These are phyloP conservation scores for Chymomyza procnemis DNA, from an alignment of 2,888 invertebrate species.

Conservation along the genomic window DNA sequence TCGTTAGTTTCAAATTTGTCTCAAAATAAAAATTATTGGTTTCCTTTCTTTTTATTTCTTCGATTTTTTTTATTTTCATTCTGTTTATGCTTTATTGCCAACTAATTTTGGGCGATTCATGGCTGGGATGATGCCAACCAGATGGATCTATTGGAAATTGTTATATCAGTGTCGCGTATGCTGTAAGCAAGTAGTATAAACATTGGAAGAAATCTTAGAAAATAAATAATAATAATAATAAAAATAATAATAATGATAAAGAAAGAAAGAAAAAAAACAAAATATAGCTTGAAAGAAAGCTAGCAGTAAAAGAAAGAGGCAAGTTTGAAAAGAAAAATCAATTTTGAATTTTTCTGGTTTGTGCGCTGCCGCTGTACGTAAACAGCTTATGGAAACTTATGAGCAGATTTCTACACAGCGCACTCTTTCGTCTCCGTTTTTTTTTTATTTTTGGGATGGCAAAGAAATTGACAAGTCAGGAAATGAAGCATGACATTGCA, in stretches of 20 bases:
- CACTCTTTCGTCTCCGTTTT: neutral
- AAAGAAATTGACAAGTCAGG: conserved; percentile 75
- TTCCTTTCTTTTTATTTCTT: conserved; percentile 3
- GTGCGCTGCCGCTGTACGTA: conserved; percentile 27
- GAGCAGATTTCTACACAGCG: conserved; percentile 19
- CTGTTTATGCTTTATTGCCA: conserved; percentile 38
- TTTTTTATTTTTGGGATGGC: neutral
- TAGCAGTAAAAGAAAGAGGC: neutral
- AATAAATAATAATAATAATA: neutral
- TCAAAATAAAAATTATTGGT: conserved; percentile 1
- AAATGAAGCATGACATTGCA: conserved; percentile 78
- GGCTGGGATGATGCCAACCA: conserved; percentile 1
- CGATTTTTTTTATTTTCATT: conserved; percentile 34
- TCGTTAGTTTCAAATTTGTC: conserved; percentile 24
- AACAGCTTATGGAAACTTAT: conserved; percentile 39
- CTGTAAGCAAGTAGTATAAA: neutral
- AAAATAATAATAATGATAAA: too few relatives aligned
- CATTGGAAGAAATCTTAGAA: neutral
- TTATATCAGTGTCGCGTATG: neutral
- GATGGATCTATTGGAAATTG: conserved; percentile 2
- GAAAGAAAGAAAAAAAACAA: neutral
- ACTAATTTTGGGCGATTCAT: conserved; percentile 33
- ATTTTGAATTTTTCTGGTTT: neutral
- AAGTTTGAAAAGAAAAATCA: neutral
- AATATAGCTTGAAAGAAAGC: neutral